Evolutionary conservation across 2,797 vertebrate species (phyloP).

Genomic region (Myotis myotis): DNA sequence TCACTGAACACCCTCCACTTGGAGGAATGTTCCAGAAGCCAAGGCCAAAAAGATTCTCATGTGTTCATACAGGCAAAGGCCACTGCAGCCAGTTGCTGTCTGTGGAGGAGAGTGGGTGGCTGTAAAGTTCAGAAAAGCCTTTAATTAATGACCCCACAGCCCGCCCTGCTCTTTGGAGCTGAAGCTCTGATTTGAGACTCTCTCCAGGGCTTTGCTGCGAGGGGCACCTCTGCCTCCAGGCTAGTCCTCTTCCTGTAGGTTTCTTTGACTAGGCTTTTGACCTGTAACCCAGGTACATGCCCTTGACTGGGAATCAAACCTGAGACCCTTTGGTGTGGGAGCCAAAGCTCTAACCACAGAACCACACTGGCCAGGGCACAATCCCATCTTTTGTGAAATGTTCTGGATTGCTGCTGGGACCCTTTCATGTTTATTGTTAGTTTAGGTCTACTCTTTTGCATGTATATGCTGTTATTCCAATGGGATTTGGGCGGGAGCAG

Average conservation of each 20-base stretch:
- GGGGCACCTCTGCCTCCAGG: rapidly evolving
- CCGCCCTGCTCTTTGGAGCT: not conserved
- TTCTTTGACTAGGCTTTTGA: not conserved
- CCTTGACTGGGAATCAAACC: too few species aligned
- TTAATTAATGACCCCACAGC: not conserved
- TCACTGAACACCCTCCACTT: not conserved
- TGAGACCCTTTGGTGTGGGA: too few species aligned
- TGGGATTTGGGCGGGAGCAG: not conserved
- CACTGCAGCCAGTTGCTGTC: not conserved
- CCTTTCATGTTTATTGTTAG: not conserved
- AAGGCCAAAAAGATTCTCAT: not conserved
- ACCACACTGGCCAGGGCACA: too few species aligned
- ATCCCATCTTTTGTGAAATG: not conserved
- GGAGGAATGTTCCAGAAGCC: not conserved
- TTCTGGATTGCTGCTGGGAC: not conserved
- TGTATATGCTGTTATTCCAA: not conserved
- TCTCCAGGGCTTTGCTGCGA: not conserved
- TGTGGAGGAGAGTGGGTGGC: not conserved
- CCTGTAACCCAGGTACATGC: too few species aligned
- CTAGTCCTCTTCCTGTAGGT: not conserved
- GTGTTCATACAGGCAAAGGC: not conserved
- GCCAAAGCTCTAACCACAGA: too few species aligned
- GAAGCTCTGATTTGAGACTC: not conserved
- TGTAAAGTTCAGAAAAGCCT: not conserved
- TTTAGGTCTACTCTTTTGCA: not conserved